Percentiles rank a stretch among this genome's conserved stretches.
phyloP scores from a whole-genome alignment of 2,888 invertebrate genomes.

The Macrophya annulata region DNA sequence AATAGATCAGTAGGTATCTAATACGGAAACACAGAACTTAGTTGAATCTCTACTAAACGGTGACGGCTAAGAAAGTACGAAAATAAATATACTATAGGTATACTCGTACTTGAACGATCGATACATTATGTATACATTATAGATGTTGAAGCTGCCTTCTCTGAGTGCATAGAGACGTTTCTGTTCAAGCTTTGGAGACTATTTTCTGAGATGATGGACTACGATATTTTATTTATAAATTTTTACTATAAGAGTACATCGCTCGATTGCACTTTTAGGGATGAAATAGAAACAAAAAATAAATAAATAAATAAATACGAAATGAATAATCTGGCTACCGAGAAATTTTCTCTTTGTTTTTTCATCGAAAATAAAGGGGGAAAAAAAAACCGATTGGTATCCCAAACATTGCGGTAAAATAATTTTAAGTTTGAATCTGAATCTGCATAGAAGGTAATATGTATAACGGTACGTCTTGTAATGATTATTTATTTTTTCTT shows the following conservation, averaged over 20 bases:
- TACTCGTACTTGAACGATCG: slow-evolving; percentile 30
- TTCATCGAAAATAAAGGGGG: not conserved
- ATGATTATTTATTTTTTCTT: slow-evolving; percentile 15
- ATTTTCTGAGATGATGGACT: slow-evolving; percentile 5
- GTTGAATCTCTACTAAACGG: not conserved
- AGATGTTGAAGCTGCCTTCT: slow-evolving; percentile 41
- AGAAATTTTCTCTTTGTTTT: not conserved
- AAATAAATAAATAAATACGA: not conserved
- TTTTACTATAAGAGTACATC: not conserved
- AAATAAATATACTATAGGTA: slow-evolving; percentile 12
- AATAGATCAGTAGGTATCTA: not conserved
- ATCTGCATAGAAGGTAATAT: not conserved
- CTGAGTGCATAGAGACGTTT: slow-evolving; percentile 16
- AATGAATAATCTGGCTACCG: too few relatives aligned
- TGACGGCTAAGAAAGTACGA: not conserved
- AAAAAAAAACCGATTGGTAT: not conserved
- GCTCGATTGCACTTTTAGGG: not conserved
- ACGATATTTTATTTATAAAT: not conserved
- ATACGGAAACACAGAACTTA: not conserved
- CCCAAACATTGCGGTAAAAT: not conserved
- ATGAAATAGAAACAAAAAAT: not conserved
- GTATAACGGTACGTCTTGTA: slow-evolving; percentile 8
- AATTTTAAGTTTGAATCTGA: not conserved
- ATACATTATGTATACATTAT: slow-evolving; percentile 43
- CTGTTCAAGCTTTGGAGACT: slow-evolving; percentile 4